Base-by-base conservation (phyloP, 1,140 invertebrate species). In the Camponotus pennsylvanicus region DNA sequence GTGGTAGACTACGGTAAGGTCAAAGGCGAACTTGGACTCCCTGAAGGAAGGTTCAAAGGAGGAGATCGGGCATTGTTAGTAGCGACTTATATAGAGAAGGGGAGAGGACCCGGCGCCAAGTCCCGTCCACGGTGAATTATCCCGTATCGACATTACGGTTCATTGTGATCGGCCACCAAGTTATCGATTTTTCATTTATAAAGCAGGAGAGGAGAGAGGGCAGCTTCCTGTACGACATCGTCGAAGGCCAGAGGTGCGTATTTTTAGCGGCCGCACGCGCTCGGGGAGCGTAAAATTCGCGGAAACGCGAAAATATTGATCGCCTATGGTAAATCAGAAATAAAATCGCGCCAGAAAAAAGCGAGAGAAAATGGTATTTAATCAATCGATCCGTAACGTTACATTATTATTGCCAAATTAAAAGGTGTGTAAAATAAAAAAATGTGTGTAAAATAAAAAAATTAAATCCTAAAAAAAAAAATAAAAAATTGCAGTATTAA, bases 171-270 rank as follows among this genome's bases (percentile, higher is more conserved):
- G 49, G 21, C 34, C 27, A 69, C 40, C 21, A 13, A 27, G 7
- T 32, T 76, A 88, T 86, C 88, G 87, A 76, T 82, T 82, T 82
- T 82, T 82, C 79, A 82, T 82, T 82, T 82, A 61, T 82, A 82
- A 59, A 70, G 13, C 2, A 2, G n/a, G 18, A 59, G 34, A 66
- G 45, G n/a, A 21, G 59, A n/a, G 37, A 69, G 37, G 34, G 66
- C 27, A 11, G 11, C 37, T 59, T 61, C 55, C 40, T 21, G 79
- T 55, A 59, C 40, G 67, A 61, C 67, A 27, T 37, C 15, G 34
- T 34, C 77, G 67, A 82, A 82, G 79, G 79, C 55, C 79, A 61
- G 59, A 82, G 79, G 2, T 45, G 64, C 34, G 64, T 82, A 82
- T 73, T 82, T 82, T 73, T 82, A 82, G 52, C 67, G 52, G 13